A percentile compares a stretch with the other conserved stretches of the same genome.
These are phyloP conservation scores for Odontothrips loti DNA, from an alignment of 2,888 invertebrate species.

Conservation along the genomic window DNA sequence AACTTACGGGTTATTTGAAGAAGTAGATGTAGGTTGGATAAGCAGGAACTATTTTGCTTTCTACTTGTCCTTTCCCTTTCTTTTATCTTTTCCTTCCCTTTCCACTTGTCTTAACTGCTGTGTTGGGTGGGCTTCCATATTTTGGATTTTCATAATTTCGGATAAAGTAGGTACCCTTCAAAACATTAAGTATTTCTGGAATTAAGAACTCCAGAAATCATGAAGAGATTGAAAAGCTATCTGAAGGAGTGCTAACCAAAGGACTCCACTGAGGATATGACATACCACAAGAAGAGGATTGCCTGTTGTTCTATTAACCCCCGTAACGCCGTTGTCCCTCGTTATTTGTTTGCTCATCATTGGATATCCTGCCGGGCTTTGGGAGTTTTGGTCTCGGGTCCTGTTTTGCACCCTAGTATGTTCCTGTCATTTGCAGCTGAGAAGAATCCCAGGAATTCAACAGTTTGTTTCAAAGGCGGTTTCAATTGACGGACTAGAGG, in stretches of 20 bases:
- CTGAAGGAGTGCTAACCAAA: no score
- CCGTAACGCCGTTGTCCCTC: neutral
- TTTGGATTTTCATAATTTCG: no score
- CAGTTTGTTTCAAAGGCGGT: neutral
- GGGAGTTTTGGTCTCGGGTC: neutral
- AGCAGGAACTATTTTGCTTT: neutral
- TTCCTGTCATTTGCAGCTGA: slow-evolving; percentile 13
- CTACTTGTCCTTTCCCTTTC: neutral
- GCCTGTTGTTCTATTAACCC: neutral
- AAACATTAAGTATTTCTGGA: no score
- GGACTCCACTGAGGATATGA: no score
- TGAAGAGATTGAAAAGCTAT: no score
- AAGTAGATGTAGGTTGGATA: neutral
- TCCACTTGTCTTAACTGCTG: neutral
- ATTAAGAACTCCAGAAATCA: no score
- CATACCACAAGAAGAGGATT: no score
- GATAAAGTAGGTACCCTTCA: no score
- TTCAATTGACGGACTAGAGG: neutral
- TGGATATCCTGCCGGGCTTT: neutral
- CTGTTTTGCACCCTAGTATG: neutral
- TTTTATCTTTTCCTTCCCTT: neutral
- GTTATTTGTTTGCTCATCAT: neutral
- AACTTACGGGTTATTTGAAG: neutral
- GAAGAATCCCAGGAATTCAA: neutral
- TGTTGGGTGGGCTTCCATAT: neutral